phyloP scores from a whole-genome alignment of 2,888 invertebrate genomes.

The Epinotia demarniana region DNA sequence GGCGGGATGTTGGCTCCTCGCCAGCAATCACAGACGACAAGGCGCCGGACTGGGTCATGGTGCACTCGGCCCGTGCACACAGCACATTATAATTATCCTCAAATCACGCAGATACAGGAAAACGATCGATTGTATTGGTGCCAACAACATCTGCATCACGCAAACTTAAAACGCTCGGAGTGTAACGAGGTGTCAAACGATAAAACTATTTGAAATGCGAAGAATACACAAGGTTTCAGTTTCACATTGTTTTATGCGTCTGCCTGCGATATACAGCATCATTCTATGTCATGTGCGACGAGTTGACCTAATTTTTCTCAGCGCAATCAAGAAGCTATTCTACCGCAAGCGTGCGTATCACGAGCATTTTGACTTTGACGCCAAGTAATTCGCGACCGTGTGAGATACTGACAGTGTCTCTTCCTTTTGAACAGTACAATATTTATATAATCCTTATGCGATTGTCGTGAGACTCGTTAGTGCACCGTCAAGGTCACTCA shows the following conservation, averaged over 20 bases:
- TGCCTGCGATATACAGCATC: slow-evolving; percentile 3
- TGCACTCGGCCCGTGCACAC: slow-evolving; percentile 46
- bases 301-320: slow-evolving; percentile 46
- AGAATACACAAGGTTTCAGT: background rate
- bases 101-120: slow-evolving; percentile 25
- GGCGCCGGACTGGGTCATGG: slow-evolving; percentile 61
- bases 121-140: background rate
- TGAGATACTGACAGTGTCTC: slow-evolving; percentile 10
- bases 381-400: slow-evolving; percentile 5
- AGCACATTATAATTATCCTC: slow-evolving; percentile 21
- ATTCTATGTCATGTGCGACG: slow-evolving; percentile 17
- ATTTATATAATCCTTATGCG: slow-evolving; percentile 36
- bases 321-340: slow-evolving; percentile 43
- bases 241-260: background rate
- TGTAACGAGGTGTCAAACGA: background rate
- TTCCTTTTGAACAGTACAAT: slow-evolving; percentile 30
- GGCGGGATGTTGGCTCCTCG: slow-evolving; percentile 56
- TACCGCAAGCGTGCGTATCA: slow-evolving; percentile 25
- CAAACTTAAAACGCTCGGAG: slow-evolving; percentile 3
- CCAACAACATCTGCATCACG: background rate
- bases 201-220: slow-evolving; percentile 10
- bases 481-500: slow-evolving; percentile 27
- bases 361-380: slow-evolving; percentile 15
- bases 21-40: slow-evolving; percentile 63
- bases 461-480: slow-evolving; percentile 28